Conservation (phyloP, 2,888 invertebrate species). For the Agrotis exclamationis region DNA sequence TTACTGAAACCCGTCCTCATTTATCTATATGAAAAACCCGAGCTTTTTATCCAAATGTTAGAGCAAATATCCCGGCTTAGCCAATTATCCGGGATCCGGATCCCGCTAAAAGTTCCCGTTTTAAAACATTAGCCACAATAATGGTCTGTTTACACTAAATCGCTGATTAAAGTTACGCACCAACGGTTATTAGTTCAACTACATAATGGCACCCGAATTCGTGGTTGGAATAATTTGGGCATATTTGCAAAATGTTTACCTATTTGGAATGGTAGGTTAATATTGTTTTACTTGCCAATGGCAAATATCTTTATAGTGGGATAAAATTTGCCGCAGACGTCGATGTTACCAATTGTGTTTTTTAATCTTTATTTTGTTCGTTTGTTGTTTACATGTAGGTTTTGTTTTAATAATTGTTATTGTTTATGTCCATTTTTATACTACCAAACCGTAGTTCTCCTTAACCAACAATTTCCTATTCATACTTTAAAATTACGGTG, state of each 20-base stretch:
- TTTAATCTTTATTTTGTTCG: too few species aligned
- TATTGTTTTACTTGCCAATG: neutral
- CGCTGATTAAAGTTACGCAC: slow-evolving; percentile 52
- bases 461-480: neutral
- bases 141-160: slow-evolving; percentile 62
- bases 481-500: neutral
- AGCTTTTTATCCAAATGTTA: slow-evolving; percentile 37
- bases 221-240: slow-evolving; percentile 37
- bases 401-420: too few species aligned
- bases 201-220: slow-evolving; percentile 43
- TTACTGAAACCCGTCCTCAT: slow-evolving; percentile 14
- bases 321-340: neutral
- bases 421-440: too few species aligned
- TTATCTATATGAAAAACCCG: slow-evolving; percentile 24
- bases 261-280: neutral
- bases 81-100: slow-evolving; percentile 40
- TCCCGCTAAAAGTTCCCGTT: slow-evolving; percentile 50
- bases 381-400: too few species aligned
- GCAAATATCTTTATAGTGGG: neutral
- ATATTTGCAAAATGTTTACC: slow-evolving; percentile 10
- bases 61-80: slow-evolving; percentile 41
- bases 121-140: slow-evolving; percentile 58
- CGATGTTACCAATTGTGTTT: too few species aligned
- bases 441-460: too few species aligned
- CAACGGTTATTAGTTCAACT: slow-evolving; percentile 59